Percentiles rank a stretch among this genome's conserved stretches.
Evolutionary conservation across 2,797 vertebrate species (phyloP).

Genomic region (Micropoecilia bifurca): DNA sequence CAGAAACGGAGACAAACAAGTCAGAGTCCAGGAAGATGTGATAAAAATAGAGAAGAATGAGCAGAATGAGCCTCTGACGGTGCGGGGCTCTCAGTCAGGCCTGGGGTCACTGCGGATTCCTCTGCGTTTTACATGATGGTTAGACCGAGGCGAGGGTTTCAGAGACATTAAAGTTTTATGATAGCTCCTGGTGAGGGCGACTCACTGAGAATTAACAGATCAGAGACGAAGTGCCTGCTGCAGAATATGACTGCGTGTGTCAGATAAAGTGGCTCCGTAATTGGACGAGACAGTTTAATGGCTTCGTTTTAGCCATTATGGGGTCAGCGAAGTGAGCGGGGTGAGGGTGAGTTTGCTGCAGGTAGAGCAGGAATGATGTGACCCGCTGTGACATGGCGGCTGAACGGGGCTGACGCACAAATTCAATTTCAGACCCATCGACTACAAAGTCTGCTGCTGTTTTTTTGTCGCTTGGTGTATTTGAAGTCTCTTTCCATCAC

Average conservation of each 20-base stretch:
- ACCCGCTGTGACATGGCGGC: slow-evolving; percentile 48
- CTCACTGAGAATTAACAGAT: slow-evolving; percentile 37
- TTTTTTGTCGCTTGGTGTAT: slow-evolving; percentile 20
- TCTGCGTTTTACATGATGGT: slow-evolving; percentile 22
- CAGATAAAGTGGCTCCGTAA: slow-evolving; percentile 58
- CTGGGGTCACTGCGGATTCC: slow-evolving; percentile 24
- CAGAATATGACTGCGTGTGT: slow-evolving; percentile 35
- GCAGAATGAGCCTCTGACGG: not conserved
- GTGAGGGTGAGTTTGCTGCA: slow-evolving; percentile 17
- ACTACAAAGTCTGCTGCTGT: slow-evolving; percentile 33
- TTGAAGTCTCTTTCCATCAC: slow-evolving; percentile 36
- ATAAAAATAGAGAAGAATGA: not conserved
- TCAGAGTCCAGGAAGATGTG: slow-evolving; percentile 4
- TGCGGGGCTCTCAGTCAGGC: slow-evolving; percentile 13
- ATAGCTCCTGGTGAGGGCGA: slow-evolving; percentile 36
- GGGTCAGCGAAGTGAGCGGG: slow-evolving; percentile 44
- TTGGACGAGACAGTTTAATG: slow-evolving; percentile 69
- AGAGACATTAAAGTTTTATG: slow-evolving; percentile 45
- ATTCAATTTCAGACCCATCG: slow-evolving; percentile 60
- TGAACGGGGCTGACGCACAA: slow-evolving; percentile 41
- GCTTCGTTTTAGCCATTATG: slow-evolving; percentile 48
- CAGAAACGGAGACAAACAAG: slow-evolving; percentile 30
- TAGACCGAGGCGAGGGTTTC: slow-evolving; percentile 2
- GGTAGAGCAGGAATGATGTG: slow-evolving; percentile 43
- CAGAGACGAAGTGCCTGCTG: slow-evolving; percentile 20